phyloP scores from a whole-genome alignment of 2,113 vertebrate genomes.

The Illadopsis cleaveri region DNA sequence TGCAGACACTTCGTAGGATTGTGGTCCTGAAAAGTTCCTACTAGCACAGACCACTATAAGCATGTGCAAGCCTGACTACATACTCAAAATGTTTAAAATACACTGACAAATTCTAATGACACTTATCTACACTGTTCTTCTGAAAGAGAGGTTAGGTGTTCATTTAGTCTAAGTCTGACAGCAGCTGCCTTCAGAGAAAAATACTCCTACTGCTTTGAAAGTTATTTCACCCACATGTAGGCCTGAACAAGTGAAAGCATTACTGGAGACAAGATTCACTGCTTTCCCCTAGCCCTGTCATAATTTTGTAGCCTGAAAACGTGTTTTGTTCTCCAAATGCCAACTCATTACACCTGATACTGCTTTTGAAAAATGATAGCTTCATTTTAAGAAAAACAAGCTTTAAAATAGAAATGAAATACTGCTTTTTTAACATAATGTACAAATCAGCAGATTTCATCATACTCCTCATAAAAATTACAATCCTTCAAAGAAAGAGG shows the following conservation, averaged over 20 bases:
- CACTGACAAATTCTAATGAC: neutral
- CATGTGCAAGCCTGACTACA: neutral
- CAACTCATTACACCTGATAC: neutral
- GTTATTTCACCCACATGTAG: neutral
- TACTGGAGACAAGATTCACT: neutral
- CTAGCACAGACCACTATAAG: neutral
- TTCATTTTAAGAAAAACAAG: neutral
- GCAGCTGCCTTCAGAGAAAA: neutral
- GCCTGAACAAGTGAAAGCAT: neutral
- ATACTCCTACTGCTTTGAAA: neutral
- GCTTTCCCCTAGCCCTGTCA: neutral
- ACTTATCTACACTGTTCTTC: neutral
- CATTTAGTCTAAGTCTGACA: neutral
- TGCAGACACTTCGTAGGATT: rapidly evolving
- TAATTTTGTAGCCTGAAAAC: neutral
- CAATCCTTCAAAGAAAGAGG: neutral
- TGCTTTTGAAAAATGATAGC: neutral
- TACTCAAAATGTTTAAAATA: neutral
- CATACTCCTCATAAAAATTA: neutral
- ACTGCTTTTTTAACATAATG: neutral
- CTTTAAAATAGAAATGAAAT: neutral
- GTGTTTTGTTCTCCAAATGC: neutral
- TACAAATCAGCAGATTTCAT: neutral
- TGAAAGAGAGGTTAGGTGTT: neutral
- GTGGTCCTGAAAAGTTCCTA: neutral